phyloP scores from a whole-genome alignment of 2,797 vertebrate genomes.

The Rhinogobio ventralis region DNA sequence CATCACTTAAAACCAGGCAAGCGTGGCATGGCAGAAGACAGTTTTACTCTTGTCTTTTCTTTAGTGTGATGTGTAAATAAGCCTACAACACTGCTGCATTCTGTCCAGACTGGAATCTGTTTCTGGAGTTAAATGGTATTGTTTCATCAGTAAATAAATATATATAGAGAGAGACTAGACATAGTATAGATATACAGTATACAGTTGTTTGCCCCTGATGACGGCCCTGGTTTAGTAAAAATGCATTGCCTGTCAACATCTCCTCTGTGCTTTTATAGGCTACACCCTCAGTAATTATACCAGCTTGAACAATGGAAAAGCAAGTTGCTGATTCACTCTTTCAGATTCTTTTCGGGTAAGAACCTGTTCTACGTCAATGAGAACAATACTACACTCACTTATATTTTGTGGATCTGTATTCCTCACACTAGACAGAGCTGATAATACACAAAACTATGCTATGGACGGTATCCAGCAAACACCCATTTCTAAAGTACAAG shows the following conservation, averaged over 20 bases:
- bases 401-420: constrained; percentile 3
- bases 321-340: constrained; percentile 52
- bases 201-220: background rate
- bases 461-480: background rate
- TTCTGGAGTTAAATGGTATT: background rate
- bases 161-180: background rate
- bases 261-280: constrained; percentile 60
- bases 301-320: constrained; percentile 51
- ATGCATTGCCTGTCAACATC: constrained; percentile 55
- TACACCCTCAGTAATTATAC: constrained; percentile 56
- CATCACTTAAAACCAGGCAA: background rate
- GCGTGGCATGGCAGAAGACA: constrained; percentile 4
- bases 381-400: background rate
- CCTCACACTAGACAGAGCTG: background rate
- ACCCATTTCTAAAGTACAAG: background rate
- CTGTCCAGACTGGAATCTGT: constrained; percentile 35
- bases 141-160: background rate
- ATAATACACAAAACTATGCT: background rate
- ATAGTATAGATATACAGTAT: background rate
- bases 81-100: background rate
- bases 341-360: constrained; percentile 64
- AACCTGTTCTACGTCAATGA: background rate
- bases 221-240: background rate
- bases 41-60: background rate
- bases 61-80: background rate